A percentile compares a stretch with the other conserved stretches of the same genome.
These are phyloP conservation scores for Euleptes europaea DNA, from an alignment of 2,113 vertebrate species.

Conservation along the genomic window DNA sequence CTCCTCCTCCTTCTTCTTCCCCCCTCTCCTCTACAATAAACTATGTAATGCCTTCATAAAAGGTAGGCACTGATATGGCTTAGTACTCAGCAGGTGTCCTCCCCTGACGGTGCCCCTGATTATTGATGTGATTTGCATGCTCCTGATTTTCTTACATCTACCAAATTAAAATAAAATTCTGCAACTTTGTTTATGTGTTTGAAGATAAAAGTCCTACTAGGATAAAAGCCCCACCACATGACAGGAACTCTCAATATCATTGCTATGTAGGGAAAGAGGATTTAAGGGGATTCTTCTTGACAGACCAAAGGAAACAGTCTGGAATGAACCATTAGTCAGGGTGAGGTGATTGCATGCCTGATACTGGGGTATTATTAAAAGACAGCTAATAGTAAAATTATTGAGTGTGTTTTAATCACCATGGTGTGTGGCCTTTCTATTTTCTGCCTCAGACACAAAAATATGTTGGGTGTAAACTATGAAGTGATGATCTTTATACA, in stretches of 20 bases:
- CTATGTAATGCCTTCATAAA: not conserved
- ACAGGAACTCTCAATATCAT: slow-evolving; percentile 37
- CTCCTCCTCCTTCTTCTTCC: too few relatives aligned
- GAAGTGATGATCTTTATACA: not conserved
- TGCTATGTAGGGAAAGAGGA: slow-evolving; percentile 33
- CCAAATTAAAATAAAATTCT: slow-evolving; percentile 54
- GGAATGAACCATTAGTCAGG: not conserved
- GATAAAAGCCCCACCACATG: slow-evolving; percentile 44
- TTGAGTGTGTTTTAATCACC: not conserved
- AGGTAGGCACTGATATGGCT: not conserved
- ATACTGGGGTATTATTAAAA: not conserved
- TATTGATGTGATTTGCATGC: not conserved
- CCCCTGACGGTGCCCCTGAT: not conserved
- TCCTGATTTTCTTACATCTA: slow-evolving; percentile 6
- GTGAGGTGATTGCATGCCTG: not conserved
- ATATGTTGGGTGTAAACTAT: not conserved
- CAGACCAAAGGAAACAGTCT: not conserved
- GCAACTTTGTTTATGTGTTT: slow-evolving; percentile 36
- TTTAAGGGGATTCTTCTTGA: slow-evolving; percentile 19
- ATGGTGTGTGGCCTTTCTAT: not conserved
- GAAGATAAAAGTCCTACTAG: slow-evolving; percentile 58
- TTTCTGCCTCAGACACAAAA: not conserved
- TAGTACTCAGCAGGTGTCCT: not conserved
- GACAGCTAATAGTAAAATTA: not conserved
- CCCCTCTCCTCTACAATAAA: not conserved